These are phyloP conservation scores for Leptinotarsa tumamoca DNA, from an alignment of 2,888 invertebrate species.

Conservation along the genomic window DNA sequence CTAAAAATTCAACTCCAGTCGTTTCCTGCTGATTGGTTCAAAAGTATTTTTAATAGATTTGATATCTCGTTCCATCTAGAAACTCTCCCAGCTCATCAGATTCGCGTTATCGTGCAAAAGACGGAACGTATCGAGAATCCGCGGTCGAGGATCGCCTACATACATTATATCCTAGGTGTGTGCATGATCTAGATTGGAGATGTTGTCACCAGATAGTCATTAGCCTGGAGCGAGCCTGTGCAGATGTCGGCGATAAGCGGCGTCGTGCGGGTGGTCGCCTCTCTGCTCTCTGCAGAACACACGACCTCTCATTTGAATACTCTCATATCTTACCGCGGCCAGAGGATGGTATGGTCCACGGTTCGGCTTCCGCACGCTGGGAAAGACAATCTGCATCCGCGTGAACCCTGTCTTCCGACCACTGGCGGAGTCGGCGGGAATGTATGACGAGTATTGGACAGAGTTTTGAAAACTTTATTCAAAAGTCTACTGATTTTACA, in stretches of 20 bases:
- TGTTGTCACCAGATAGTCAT: conserved; percentile 67
- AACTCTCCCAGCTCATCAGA: conserved; percentile 1
- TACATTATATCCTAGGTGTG: conserved; percentile 64
- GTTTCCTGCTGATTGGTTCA: too few species aligned
- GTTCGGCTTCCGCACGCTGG: conserved; percentile 49
- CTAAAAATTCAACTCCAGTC: too few species aligned
- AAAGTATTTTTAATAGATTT: not conserved
- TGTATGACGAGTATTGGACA: too few species aligned
- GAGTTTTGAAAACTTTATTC: too few species aligned
- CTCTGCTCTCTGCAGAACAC: conserved; percentile 54
- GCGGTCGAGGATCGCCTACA: conserved; percentile 50
- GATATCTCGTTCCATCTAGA: not conserved
- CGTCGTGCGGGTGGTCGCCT: conserved; percentile 63
- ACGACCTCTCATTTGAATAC: conserved; percentile 67
- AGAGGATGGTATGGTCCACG: conserved; percentile 1
- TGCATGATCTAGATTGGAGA: conserved; percentile 67
- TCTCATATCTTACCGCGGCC: conserved; percentile 61
- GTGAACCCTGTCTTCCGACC: conserved; percentile 14
- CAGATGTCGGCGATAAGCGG: conserved; percentile 62
- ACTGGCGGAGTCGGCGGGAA: not conserved
- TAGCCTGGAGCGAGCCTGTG: conserved; percentile 55
- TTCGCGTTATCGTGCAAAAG: conserved; percentile 33
- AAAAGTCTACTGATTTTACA: too few species aligned
- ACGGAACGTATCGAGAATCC: conserved; percentile 30
- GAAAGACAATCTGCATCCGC: conserved; percentile 60